Evolutionary conservation across 2,888 invertebrate species (phyloP).

Genomic region (Mycalesis mineus): DNA sequence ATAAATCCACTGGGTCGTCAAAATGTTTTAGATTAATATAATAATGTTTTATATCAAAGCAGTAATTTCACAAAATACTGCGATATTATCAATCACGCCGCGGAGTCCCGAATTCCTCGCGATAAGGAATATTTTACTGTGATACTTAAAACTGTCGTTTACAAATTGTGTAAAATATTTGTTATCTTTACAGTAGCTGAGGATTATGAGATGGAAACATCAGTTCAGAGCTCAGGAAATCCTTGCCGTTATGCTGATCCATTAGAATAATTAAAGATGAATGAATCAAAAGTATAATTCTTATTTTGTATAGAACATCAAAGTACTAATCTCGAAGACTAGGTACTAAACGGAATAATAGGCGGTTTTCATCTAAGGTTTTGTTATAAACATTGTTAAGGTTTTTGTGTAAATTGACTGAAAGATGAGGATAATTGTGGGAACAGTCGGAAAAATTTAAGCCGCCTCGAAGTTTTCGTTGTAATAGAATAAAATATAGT

Average conservation of each 20-base stretch:
- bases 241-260: neutral
- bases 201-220: neutral
- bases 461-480: no score
- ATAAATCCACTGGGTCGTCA: no score
- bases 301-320: no score
- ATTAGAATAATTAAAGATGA: conserved; percentile 3
- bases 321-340: no score
- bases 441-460: no score
- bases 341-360: no score
- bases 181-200: conserved; percentile 1
- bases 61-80: conserved; percentile 3
- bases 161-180: conserved; percentile 28
- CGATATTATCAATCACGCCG: conserved; percentile 35
- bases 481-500: no score
- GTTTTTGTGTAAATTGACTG: no score
- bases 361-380: no score
- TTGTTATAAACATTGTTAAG: no score
- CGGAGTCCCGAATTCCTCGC: conserved; percentile 37
- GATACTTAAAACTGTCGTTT: conserved; percentile 35
- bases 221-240: conserved; percentile 2
- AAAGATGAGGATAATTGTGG: no score
- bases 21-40: neutral
- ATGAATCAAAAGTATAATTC: neutral
- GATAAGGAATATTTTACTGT: conserved; percentile 41
- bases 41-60: neutral